Evolutionary conservation across 2,888 invertebrate genomes (phyloP).

Genomic region (Caenorhabditis virilis): DNA sequence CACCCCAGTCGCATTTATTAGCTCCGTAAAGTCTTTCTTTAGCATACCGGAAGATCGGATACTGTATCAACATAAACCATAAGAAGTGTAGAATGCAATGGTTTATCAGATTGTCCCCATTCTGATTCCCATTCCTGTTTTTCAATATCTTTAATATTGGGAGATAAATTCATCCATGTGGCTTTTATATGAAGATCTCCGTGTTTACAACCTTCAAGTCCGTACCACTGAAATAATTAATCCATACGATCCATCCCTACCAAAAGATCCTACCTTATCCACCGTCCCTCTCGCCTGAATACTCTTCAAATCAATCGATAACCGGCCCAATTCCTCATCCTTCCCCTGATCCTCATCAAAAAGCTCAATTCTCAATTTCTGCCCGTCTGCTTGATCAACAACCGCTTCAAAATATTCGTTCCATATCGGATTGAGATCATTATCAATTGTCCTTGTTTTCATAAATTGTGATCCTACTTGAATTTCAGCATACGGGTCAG

Average conservation of each 20-base stretch:
- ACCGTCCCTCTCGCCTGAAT: constrained; percentile 78
- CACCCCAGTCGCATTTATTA: too few relatives aligned
- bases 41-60: constrained; percentile 84
- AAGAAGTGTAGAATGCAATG: constrained; percentile 73
- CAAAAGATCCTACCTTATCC: constrained; percentile 71
- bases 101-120: constrained; percentile 59
- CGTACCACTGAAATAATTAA: constrained; percentile 80
- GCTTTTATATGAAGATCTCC: constrained; percentile 88
- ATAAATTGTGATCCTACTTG: constrained; percentile 88
- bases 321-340: constrained; percentile 93
- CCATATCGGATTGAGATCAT: constrained; percentile 93
- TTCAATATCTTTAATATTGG: constrained; percentile 43
- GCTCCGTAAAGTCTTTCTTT: too few relatives aligned
- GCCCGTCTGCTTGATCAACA: constrained; percentile 65
- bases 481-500: constrained; percentile 86
- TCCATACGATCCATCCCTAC: neutral
- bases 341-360: constrained; percentile 89
- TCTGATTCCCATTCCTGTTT: constrained; percentile 51
- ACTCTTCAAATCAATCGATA: constrained; percentile 71
- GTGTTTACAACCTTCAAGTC: constrained; percentile 90
- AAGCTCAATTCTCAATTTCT: constrained; percentile 75
- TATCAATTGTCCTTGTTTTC: constrained; percentile 90
- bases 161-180: constrained; percentile 82
- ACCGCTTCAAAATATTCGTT: constrained; percentile 87
- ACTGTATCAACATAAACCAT: constrained; percentile 90